Evolutionary conservation across 2,888 invertebrate genomes (phyloP).

Genomic region (Argyra leucocephala): DNA sequence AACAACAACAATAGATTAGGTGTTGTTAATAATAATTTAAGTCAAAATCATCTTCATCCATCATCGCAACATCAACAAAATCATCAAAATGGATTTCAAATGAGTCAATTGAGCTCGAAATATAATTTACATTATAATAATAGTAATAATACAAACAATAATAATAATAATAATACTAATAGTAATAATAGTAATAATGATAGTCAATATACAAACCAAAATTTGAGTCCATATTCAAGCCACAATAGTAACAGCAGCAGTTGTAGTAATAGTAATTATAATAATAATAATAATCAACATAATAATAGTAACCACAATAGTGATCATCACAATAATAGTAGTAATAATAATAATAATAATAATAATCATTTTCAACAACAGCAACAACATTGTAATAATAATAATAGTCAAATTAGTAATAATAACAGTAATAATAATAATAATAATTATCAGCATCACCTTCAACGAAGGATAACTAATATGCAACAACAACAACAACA

Average conservation of each 20-base stretch:
- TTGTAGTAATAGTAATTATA: slow-evolving; percentile 13
- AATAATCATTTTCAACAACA: slow-evolving; percentile 8
- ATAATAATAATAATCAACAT: slow-evolving; percentile 14
- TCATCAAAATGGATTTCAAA: slow-evolving; percentile 7
- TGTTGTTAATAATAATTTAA: slow-evolving; percentile 6
- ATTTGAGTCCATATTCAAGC: slow-evolving; percentile 25
- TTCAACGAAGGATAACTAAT: slow-evolving; percentile 7
- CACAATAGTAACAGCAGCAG: slow-evolving; percentile 13
- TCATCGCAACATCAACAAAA: neutral
- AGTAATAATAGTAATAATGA: slow-evolving; percentile 23
- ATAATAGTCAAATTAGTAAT: too few relatives aligned
- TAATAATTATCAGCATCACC: slow-evolving; percentile 14
- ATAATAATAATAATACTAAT: slow-evolving; percentile 13
- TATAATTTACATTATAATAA: slow-evolving; percentile 14
- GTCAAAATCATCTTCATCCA: slow-evolving; percentile 6
- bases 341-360: slow-evolving; percentile 2
- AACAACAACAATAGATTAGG: slow-evolving; percentile 18
- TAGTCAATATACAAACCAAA: slow-evolving; percentile 24
- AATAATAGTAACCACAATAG: slow-evolving; percentile 14
- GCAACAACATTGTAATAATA: slow-evolving; percentile 12
- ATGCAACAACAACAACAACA: slow-evolving; percentile 18
- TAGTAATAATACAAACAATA: slow-evolving; percentile 23
- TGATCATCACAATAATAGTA: neutral
- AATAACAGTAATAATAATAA: slow-evolving; percentile 13
- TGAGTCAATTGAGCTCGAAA: slow-evolving; percentile 9